A percentile compares a stretch with the other conserved stretches of the same genome.
Conservation (phyloP, 2,113 vertebrate species). For the Pavo muticus region DNA sequence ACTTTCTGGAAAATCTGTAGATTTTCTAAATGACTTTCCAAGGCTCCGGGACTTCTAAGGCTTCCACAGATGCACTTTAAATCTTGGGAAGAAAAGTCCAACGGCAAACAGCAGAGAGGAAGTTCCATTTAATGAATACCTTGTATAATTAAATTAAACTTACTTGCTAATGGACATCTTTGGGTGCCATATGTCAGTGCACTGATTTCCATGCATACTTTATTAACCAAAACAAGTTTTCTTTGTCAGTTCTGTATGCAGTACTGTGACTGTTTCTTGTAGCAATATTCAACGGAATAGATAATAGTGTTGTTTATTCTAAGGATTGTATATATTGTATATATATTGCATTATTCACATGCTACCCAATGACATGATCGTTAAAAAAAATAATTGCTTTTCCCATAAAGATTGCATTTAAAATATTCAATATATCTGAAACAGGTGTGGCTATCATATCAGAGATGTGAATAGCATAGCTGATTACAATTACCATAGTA, state of each 20-base stretch:
- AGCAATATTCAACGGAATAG: background rate
- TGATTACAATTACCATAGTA: background rate
- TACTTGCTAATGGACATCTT: background rate
- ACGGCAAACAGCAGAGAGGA: background rate
- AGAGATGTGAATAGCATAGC: background rate
- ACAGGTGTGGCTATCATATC: background rate
- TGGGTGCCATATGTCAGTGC: background rate
- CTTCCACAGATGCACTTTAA: background rate
- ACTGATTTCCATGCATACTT: background rate
- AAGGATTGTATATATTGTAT: background rate
- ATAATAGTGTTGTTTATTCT: background rate
- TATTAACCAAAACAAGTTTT: constrained; percentile 6
- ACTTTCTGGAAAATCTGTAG: background rate
- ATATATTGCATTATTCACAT: background rate
- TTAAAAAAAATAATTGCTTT: background rate
- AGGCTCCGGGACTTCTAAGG: background rate
- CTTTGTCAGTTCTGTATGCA: background rate
- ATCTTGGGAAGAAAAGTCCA: background rate
- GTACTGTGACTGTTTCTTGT: background rate
- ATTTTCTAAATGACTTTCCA: background rate
- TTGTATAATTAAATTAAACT: constrained; percentile 7
- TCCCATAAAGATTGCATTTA: background rate
- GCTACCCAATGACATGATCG: background rate
- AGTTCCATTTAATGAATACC: background rate
- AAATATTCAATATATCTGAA: background rate